Base-by-base conservation (phyloP, 2,888 invertebrate genomes). In the Leucophenga maculata region DNA sequence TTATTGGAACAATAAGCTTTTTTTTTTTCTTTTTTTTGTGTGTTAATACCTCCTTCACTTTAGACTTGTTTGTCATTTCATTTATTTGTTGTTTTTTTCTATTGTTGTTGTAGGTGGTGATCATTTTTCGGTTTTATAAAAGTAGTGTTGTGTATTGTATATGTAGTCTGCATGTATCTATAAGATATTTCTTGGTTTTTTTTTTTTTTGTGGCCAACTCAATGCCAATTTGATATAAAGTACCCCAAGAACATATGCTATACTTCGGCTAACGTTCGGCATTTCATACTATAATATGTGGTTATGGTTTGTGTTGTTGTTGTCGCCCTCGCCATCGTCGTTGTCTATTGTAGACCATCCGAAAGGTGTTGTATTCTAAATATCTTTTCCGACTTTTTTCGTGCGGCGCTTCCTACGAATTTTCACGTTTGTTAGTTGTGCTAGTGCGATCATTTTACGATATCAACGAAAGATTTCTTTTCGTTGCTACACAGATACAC, bases 211-310 rank as follows among this genome's bases (percentile, higher is more conserved):
- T 79, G 79, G 79, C 81, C 80, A 81, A 77, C 82, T 82, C 82
- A 79, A 75, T 78, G 83, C 80, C 80, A 80, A 82, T 83, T 78
- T 76, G 77, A 78, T 75, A 79, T 84, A 75, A 77, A 54, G 55
- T 71, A 73, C 65, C 70, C 70, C 67, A 72, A 67, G 44, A n/a
- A 26, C 22, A 57, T 57, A 57, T 57, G 9, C 14, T 22, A 26
- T 14, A 14, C 26, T 57, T 20, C 22, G 18, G 57, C 22, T 22
- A 26, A 8, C 20, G 57, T 20, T 60, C 14, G 60, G 39, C 60
- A 39, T 32, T 32, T 32, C 32, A 6, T 9, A 39, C 39, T 39
- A 39, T 39, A 39, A 39, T n/a, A n/a, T 39, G 39, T 26, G 2
- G 26, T 26, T 26, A 26, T 26, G 2, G 39, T 39, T 39, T 39